Base-by-base conservation (phyloP, 2,888 invertebrate genomes). In the Autographa gamma region DNA sequence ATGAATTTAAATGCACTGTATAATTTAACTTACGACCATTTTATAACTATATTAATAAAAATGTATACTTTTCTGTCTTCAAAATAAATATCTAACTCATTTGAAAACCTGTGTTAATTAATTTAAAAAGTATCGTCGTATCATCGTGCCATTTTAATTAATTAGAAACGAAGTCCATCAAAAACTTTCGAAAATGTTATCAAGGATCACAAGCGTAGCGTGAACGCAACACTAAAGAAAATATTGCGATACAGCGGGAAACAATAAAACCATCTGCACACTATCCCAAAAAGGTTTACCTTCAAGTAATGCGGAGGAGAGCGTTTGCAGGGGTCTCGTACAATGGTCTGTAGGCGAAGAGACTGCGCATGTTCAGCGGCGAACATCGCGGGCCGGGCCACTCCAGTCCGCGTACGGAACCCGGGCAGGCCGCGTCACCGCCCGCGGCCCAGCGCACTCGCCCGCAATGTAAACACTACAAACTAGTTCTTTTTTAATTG, bases 321-420 rank as follows among this genome's bases (percentile, higher is more conserved):
- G 87, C 88, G 88, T 90, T 93, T 90, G 90, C 89, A 89, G 91
- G 88, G 91, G 88, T 89, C 86, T 90, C 89, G 88, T 88, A 93
- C 91, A 92, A 91, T 91, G 90, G 90, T 90, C 89, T 87, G 85
- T 90, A 89, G 89, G 89, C 89, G 88, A 86, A 84, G 85, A 86
- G 87, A 93, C 91, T 93, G 94, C 94, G 94, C 95, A 94, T 95
- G 94, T 88, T 77, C 86, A 86, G 79, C 91, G 91, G 90, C 87
- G 89, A 86, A 86, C 88, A 87, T 84, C 85, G 85, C 87, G 80
- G 84, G 86, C 85, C 85, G 79, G 77, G 80, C 85, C 89, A 86
- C 89, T 91, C 89, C 93, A 94, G 95, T 94, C 86, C 83, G 88
- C 87, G 85, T 84, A 88, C 84, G 85, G 84, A 85, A 83, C 81